A percentile compares a stretch with the other conserved stretches of the same genome.
phyloP scores from a whole-genome alignment of 2,113 vertebrate genomes.

The Lamprologus speciosus region DNA sequence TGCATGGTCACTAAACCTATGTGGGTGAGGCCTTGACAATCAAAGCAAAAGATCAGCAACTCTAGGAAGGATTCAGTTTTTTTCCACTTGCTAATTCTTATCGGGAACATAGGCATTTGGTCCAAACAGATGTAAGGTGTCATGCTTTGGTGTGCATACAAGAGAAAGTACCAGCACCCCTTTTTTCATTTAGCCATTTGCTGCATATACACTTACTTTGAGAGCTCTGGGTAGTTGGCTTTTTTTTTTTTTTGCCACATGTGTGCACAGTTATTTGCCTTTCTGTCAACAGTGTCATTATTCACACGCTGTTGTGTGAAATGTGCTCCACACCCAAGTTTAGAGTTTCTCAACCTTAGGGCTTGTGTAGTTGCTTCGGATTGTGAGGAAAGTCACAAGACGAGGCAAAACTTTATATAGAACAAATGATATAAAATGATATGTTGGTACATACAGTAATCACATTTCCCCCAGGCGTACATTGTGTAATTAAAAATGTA shows the following conservation, averaged over 20 bases:
- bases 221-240: background rate
- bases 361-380: background rate
- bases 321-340: background rate
- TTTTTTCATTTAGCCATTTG: background rate
- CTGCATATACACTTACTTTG: background rate
- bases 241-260: background rate
- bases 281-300: background rate
- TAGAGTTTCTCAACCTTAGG: background rate
- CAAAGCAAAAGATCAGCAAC: background rate
- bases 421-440: background rate
- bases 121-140: background rate
- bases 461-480: background rate
- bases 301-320: background rate
- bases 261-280: background rate
- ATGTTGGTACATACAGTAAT: background rate
- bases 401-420: background rate
- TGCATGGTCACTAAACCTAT: background rate
- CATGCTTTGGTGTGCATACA: background rate
- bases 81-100: background rate
- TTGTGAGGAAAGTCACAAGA: background rate
- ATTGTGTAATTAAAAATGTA: background rate
- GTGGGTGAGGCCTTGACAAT: background rate
- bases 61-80: background rate
- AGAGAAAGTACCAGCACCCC: background rate
- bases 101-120: background rate